A percentile compares a stretch with the other conserved stretches of the same genome.
phyloP scores from a whole-genome alignment of 2,797 vertebrate genomes.

The Aselliscus stoliczkanus region DNA sequence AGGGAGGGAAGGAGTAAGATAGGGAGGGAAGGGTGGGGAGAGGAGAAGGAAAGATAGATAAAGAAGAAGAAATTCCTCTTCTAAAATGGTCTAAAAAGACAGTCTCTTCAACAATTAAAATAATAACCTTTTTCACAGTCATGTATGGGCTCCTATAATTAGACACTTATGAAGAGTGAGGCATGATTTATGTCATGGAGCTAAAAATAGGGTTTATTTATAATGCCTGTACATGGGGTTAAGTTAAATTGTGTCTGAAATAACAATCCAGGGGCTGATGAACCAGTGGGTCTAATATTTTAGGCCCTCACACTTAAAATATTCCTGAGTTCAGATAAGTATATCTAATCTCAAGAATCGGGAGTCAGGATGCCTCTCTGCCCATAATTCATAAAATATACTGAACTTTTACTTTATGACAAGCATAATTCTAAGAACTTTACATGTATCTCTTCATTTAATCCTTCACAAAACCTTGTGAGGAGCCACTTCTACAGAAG shows the following conservation, averaged over 20 bases:
- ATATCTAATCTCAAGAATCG: neutral
- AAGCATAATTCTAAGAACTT: neutral
- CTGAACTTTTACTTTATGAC: neutral
- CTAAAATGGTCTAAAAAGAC: neutral
- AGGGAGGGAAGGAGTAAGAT: too few species aligned
- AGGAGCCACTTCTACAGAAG: neutral
- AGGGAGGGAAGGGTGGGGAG: too few species aligned
- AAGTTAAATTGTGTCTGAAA: neutral
- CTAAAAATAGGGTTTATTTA: neutral
- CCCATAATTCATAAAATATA: neutral
- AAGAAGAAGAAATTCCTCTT: neutral
- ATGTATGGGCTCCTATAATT: neutral
- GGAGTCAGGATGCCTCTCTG: neutral
- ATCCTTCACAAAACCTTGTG: neutral
- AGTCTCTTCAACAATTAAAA: constrained; percentile 14
- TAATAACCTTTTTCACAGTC: neutral
- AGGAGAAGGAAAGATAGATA: neutral
- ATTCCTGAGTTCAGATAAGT: neutral
- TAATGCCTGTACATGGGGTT: neutral
- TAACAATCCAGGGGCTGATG: neutral
- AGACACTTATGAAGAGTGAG: neutral
- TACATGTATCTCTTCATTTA: neutral
- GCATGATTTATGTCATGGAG: neutral
- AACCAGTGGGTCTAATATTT: neutral
- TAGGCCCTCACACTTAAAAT: neutral